Percentiles rank a stretch among this genome's conserved stretches.
These are phyloP conservation scores for Argyresthia albistria DNA, from an alignment of 2,888 invertebrate species.

Conservation along the genomic window DNA sequence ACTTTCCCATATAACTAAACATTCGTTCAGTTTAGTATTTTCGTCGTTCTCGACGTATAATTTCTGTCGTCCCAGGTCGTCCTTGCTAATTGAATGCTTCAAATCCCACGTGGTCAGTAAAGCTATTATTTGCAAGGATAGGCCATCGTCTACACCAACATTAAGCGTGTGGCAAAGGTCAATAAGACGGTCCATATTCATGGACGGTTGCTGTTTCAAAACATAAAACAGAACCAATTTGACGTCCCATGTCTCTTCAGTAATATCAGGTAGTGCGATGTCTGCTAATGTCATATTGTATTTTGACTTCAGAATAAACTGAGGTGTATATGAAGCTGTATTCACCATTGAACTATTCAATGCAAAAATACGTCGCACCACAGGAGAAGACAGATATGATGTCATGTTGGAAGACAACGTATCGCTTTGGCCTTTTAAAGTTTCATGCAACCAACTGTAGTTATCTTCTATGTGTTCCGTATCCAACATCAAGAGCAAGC, in stretches of 20 bases:
- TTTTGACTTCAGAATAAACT: slow-evolving; percentile 48
- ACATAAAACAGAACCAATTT: slow-evolving; percentile 58
- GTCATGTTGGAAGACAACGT: slow-evolving; percentile 31
- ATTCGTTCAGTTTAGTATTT: slow-evolving; percentile 32
- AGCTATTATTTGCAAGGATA: slow-evolving; percentile 52
- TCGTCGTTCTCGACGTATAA: slow-evolving; percentile 38
- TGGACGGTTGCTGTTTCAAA: slow-evolving; percentile 44
- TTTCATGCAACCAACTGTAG: slow-evolving; percentile 32
- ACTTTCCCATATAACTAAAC: slow-evolving; percentile 51
- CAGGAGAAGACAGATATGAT: slow-evolving; percentile 34
- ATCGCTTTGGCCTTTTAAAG: slow-evolving; percentile 44
- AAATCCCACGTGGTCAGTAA: slow-evolving; percentile 52
- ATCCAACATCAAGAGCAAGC: slow-evolving; percentile 33
- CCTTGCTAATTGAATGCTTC: slow-evolving; percentile 40
- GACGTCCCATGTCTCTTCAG: slow-evolving; percentile 61
- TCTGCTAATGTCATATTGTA: slow-evolving; percentile 57
- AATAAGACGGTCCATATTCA: slow-evolving; percentile 33
- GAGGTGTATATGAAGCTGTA: slow-evolving; percentile 42
- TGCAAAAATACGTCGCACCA: slow-evolving; percentile 37
- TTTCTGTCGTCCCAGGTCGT: slow-evolving; percentile 39
- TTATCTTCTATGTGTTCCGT: slow-evolving; percentile 26
- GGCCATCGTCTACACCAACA: slow-evolving; percentile 46
- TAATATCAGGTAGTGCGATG: slow-evolving; percentile 49
- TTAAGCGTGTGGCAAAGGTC: slow-evolving; percentile 50
- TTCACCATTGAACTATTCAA: slow-evolving; percentile 33